Percentiles rank a stretch among this genome's conserved stretches.
Evolutionary conservation across 2,888 invertebrate genomes (phyloP).

Genomic region (Stenoptilia bipunctidactyla): DNA sequence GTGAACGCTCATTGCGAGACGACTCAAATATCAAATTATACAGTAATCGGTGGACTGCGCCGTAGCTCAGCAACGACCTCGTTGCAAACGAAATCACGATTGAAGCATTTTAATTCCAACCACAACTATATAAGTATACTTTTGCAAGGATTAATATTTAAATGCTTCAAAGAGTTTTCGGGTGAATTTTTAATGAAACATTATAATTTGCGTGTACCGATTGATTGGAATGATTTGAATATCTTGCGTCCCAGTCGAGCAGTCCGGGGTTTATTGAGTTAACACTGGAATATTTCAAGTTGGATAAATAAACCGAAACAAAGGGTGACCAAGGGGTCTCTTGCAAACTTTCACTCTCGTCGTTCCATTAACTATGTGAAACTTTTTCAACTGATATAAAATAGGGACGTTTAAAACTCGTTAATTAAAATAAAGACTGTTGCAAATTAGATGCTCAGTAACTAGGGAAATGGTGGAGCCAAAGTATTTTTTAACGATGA

Average conservation of each 20-base stretch:
- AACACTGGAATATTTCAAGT: slow-evolving; percentile 46
- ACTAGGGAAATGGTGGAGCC: too few relatives aligned
- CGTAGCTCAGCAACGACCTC: slow-evolving; percentile 40
- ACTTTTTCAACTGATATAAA: slow-evolving; percentile 29
- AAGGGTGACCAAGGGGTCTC: slow-evolving; percentile 27
- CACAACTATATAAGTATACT: slow-evolving; percentile 50
- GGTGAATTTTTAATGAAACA: slow-evolving; percentile 64
- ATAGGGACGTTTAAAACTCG: not conserved
- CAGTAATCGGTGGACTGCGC: slow-evolving; percentile 49
- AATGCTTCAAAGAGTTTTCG: slow-evolving; percentile 57
- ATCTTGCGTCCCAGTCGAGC: slow-evolving; percentile 52
- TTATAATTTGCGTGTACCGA: slow-evolving; percentile 46
- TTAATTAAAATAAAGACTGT: not conserved
- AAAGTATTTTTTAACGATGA: not conserved
- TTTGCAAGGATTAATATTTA: slow-evolving; percentile 52
- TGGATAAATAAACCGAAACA: slow-evolving; percentile 41
- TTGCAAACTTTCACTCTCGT: slow-evolving; percentile 18
- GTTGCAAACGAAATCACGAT: slow-evolving; percentile 45
- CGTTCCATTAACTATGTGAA: slow-evolving; percentile 26
- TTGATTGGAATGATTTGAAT: slow-evolving; percentile 64
- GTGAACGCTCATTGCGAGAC: slow-evolving; percentile 38
- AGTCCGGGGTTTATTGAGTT: slow-evolving; percentile 42
- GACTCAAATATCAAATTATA: slow-evolving; percentile 61
- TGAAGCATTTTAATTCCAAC: slow-evolving; percentile 53
- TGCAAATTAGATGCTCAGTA: not conserved